Evolutionary conservation across 2,113 vertebrate genomes (phyloP).

Genomic region (Physeter macrocephalus): DNA sequence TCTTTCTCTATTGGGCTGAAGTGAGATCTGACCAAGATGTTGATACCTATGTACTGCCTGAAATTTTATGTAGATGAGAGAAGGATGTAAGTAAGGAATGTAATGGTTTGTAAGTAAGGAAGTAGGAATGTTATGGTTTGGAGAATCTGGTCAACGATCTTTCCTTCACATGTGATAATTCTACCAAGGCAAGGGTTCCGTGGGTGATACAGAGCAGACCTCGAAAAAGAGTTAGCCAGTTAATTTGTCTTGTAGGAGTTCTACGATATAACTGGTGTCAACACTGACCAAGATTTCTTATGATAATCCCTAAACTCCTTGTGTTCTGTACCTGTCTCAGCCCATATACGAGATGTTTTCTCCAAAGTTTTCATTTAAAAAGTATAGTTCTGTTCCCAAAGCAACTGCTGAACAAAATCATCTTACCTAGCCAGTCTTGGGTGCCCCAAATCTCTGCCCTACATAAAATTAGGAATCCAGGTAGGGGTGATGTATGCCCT

Average conservation of each 20-base stretch:
- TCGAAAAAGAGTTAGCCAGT: not conserved
- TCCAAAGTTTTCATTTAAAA: not conserved
- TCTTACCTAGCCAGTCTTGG: no score
- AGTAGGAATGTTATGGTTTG: not conserved
- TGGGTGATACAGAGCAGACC: accelerated
- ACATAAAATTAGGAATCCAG: accelerated
- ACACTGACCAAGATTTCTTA: not conserved
- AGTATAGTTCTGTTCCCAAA: accelerated
- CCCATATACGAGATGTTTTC: no score
- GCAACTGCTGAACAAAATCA: not conserved
- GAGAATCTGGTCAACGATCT: not conserved
- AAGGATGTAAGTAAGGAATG: no score
- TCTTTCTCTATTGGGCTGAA: accelerated
- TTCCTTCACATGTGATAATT: no score
- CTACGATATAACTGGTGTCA: not conserved
- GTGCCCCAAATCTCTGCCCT: accelerated
- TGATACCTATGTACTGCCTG: accelerated
- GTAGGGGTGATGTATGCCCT: accelerated
- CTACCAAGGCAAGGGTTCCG: accelerated
- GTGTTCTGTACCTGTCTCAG: not conserved
- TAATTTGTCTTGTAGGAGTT: no score
- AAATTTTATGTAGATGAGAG: not conserved
- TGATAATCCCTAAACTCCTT: accelerated
- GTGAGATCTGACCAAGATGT: not conserved
- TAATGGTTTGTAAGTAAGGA: not conserved